A percentile compares a stretch with the other conserved stretches of the same genome.
Evolutionary conservation across 2,113 vertebrate genomes (phyloP).

Genomic region (Peromyscus polionotus): DNA sequence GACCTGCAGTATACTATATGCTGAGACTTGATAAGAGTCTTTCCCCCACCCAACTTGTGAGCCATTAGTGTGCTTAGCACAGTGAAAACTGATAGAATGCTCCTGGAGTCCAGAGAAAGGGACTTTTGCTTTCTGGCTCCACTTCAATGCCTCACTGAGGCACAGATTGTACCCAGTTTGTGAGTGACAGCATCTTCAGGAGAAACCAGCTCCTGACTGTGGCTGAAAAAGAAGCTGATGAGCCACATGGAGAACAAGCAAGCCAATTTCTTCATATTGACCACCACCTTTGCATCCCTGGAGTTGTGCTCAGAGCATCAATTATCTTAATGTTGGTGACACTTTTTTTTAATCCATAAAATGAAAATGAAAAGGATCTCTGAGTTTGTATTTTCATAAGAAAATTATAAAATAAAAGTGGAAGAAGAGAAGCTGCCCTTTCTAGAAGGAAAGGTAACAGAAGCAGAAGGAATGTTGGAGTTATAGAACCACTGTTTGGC

Average conservation of each 20-base stretch:
- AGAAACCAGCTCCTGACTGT: slow-evolving; percentile 61
- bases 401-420: not conserved
- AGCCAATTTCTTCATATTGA: not conserved
- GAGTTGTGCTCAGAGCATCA: not conserved
- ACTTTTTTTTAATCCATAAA: not conserved
- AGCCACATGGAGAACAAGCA: not conserved
- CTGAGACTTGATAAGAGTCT: slow-evolving; percentile 85
- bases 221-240: slow-evolving; percentile 58
- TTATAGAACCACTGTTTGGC: not conserved
- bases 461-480: not conserved
- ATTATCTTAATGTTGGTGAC: not conserved
- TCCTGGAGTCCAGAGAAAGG: slow-evolving; percentile 80
- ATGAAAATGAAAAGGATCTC: not conserved
- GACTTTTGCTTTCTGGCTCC: slow-evolving; percentile 65
- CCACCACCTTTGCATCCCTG: not conserved
- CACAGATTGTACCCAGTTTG: slow-evolving; percentile 73
- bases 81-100: slow-evolving; percentile 81
- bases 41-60: slow-evolving; percentile 71
- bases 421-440: not conserved
- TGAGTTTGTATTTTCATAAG: not conserved
- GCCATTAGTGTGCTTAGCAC: slow-evolving; percentile 83
- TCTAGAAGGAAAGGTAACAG: not conserved
- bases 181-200: slow-evolving; percentile 67
- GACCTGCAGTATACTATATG: slow-evolving; percentile 88
- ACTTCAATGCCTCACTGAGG: slow-evolving; percentile 83